Base-by-base conservation (phyloP, 2,888 invertebrate genomes). In the Scrobipalpa atriplicella region DNA sequence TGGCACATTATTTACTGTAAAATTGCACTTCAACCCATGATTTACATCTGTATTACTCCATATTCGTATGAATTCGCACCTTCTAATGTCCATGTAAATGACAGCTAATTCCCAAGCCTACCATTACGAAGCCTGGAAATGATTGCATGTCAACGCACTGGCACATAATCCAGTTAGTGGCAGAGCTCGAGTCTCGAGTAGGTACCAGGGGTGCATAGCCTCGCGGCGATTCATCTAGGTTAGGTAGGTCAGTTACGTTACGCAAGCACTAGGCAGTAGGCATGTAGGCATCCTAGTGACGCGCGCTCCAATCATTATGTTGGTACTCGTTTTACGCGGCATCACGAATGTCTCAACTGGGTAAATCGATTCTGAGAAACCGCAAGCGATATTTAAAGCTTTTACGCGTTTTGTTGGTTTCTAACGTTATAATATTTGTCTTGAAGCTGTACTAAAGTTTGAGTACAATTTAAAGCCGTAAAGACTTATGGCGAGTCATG, bases 91-190 rank as follows among this genome's bases (percentile, higher is more conserved):
- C 62, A 47, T 62, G 62, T 62, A 63, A 63, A 63, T 52, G 52
- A 38, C 43, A 21, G 52, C 52, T n/a, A 36, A 52, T 63, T 47
- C 52, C 52, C 16, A 36, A 36, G 68, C 71, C 69, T 73, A 75
- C 77, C 75, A 74, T 75, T 76, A 76, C 76, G 51, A 47, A n/a
- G 47, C 16, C 36, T 52, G 36, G 52, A 51, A 63, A 63, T 52
- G 63, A 63, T 63, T 76, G 70, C 77, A 77, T 81, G 81, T 81
- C 78, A 80, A 80, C 72, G 82, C 77, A 54, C 64, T 64, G 41
- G 78, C 79, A 71, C 71, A 69, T 87, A 86, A 89, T 89, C 85
- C 82, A 80, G 81, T 89, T 89, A 90, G 76, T 75, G 74, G 71
- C 73, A 69, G 36, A 29, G 58, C 58, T 21, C 21, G 29, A 56